Base-by-base conservation (phyloP, 2,113 vertebrate species). In the Illadopsis cleaveri region DNA sequence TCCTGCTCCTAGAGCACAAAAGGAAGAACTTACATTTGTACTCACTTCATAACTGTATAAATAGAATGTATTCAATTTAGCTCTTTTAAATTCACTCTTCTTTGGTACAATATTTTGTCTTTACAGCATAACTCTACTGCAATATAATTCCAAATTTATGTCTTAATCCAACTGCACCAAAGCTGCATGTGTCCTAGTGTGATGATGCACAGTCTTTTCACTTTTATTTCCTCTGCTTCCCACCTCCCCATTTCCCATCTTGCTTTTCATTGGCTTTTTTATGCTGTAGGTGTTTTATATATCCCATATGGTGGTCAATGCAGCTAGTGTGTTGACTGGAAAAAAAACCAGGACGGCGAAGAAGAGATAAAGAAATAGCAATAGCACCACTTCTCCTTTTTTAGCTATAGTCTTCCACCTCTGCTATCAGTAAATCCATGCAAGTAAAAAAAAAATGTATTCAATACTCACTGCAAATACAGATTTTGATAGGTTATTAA, bases 11-110 rank as follows among this genome's bases (percentile, higher is more conserved):
- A 15, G 15, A 86, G 54, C 8, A 50, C 18, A 24, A 11, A 4
- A 64, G 12, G 27, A 83, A 51, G 18, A 48, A 61, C 7, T 57
- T 27, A 6, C 4, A 82, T 27, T 66, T 79, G 19, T 40, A 64
- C 9, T 79, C 2, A 1, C 20, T 68, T 84, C 3, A 0, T 27
- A 84, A 21, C 21, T 18, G 6, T 8, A 72, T 1, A 4, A 38
- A 44, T 38, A 60, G n/a, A n/a, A n/a, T n/a, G n/a, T n/a, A n/a
- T n/a, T n/a, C n/a, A n/a, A n/a, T 68, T 78, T 12, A 6, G 23
- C 5, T 81, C 10, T 19, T 60, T 44, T 28, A 51, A 89, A 82
- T 64, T 61, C 54, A 42, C 28, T 77, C 25, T 23, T 93, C 40
- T 27, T 65, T 64, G 8, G 9, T 31, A 56, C 27, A 56, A 5